Evolutionary conservation across 2,797 vertebrate genomes (phyloP), one percentile per base, ranked within the genome.

Genomic region (Anabas testudineus): DNA sequence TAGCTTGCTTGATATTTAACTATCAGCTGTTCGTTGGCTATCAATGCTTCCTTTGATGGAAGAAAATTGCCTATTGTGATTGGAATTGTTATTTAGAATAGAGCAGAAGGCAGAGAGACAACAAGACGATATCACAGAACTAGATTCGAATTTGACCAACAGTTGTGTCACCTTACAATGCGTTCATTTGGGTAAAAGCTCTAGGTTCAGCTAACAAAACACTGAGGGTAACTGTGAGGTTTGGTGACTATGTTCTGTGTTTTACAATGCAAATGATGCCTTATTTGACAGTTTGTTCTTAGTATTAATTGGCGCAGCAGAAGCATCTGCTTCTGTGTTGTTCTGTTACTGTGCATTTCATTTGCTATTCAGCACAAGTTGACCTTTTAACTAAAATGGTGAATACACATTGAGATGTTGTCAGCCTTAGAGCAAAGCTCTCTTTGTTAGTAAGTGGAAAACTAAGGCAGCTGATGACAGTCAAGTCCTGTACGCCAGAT

Each of bases 401-500:
- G 46, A 47, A 14, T 16, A 6, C 15, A 30, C 8, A 47, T 45
- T 32, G 12, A n/a, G 2, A 28, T 26, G 13, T 3, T 14, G 5
- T 8, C 0, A 4, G 43, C 19, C 28, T 56, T 10, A 19, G 28
- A 34, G 37, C 18, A 19, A 37, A 22, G 10, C 41, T 7, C 54
- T 60, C 49, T 22, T 36, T 37, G 4, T 12, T 1, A 16, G 6
- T 53, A 52, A 67, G n/a, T n/a, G n/a, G n/a, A n/a, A n/a, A n/a
- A n/a, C 39, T 64, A 64, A 36, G 2, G 19, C 51, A 47, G n/a
- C 22, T 58, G 41, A 30, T 39, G 22, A 48, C 39, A 19, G n/a
- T n/a, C 37, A 12, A 14, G 1, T 22, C 30, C 13, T 36, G 1
- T 8, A 26, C n/a, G 7, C 58, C 39, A 30, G 16, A 58, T 26